Conservation (phyloP, 2,888 invertebrate genomes). For the Cerceris ruficornis region DNA sequence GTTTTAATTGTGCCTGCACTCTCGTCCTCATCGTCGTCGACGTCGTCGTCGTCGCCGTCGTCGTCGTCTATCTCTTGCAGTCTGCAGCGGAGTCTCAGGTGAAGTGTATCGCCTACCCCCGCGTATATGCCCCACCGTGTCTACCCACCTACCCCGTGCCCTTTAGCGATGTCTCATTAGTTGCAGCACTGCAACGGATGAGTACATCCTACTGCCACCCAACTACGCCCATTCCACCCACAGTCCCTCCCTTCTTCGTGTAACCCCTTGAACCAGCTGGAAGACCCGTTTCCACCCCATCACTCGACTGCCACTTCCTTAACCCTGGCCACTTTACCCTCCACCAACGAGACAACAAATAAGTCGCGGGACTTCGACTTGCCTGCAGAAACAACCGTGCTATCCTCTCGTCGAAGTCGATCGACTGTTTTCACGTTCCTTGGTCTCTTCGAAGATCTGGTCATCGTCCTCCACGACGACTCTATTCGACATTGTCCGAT, state of each 20-base stretch:
- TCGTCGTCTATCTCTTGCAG: conserved; percentile 75
- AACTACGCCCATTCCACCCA: conserved; percentile 51
- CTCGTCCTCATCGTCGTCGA: conserved; percentile 72
- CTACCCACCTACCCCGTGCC: conserved; percentile 77
- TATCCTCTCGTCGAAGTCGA: no score
- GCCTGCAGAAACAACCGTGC: neutral
- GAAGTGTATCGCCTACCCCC: conserved; percentile 79
- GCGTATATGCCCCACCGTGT: conserved; percentile 72
- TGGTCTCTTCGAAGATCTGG: no score
- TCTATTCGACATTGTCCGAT: no score
- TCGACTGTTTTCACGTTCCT: no score
- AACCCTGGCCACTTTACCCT: conserved; percentile 76
- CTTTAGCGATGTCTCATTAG: conserved; percentile 82
- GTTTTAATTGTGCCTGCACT: conserved; percentile 81
- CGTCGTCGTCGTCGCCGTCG: conserved; percentile 62
- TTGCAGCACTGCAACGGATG: conserved; percentile 81
- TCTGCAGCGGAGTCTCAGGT: conserved; percentile 78
- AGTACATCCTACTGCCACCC: conserved; percentile 75
- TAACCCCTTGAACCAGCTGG: conserved; percentile 60
- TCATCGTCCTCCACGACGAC: no score
- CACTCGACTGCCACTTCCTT: conserved; percentile 79
- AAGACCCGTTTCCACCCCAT: conserved; percentile 64
- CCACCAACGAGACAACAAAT: conserved; percentile 25
- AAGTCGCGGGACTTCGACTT: conserved; percentile 11
- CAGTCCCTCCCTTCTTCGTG: conserved; percentile 47